These are phyloP conservation scores for Colletes gigas DNA, from an alignment of 1,140 invertebrate genomes.

Conservation along the genomic window DNA sequence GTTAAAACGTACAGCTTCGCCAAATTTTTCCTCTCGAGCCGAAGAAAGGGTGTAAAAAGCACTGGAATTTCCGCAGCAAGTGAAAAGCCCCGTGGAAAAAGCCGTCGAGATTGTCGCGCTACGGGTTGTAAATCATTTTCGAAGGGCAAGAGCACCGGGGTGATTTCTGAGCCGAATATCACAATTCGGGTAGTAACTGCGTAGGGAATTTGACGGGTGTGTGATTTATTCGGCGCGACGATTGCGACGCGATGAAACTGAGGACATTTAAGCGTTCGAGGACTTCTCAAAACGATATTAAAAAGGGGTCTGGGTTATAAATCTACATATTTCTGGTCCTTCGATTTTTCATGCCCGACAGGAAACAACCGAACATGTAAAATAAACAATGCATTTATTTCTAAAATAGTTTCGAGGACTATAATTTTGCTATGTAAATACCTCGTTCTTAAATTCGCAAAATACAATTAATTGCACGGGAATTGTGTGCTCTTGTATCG, in stretches of 20 bases:
- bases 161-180: not conserved
- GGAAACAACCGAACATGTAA: not conserved
- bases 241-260: no score
- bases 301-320: not conserved
- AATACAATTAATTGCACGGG: no score
- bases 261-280: not conserved
- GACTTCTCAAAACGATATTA: constrained; percentile 1
- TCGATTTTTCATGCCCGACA: not conserved
- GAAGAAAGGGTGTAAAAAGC: not conserved
- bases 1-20: not conserved
- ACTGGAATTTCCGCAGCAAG: not conserved
- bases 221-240: constrained; percentile 1
- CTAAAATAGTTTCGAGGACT: no score
- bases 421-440: no score
- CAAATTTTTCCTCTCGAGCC: not conserved
- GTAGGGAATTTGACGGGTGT: constrained; percentile 14
- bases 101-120: constrained; percentile 12
- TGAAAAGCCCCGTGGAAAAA: constrained; percentile 28
- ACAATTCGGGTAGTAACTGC: constrained; percentile 4
- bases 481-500: no score
- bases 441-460: no score
- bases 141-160: constrained; percentile 2
- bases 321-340: not conserved
- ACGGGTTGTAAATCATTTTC: constrained; percentile 38
- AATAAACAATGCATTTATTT: not conserved